A percentile compares a stretch with the other conserved stretches of the same genome.
These are phyloP conservation scores for Grantiella picta DNA, from an alignment of 2,113 vertebrate genomes.

Conservation along the genomic window DNA sequence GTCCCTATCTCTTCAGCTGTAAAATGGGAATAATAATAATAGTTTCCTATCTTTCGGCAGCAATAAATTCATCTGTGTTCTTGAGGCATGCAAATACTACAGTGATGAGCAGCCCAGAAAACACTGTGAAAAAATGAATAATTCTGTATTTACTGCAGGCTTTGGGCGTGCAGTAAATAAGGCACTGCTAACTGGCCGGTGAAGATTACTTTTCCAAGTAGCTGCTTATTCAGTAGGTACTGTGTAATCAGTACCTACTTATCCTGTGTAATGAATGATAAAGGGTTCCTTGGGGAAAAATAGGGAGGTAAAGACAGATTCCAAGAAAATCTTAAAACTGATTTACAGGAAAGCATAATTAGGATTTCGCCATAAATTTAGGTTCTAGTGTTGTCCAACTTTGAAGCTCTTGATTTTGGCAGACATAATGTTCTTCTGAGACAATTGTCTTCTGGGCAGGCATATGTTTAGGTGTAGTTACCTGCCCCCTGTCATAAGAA, in stretches of 20 bases:
- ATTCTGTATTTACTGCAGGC: conserved; percentile 24
- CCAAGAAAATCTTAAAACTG: background rate
- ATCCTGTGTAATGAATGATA: conserved; percentile 3
- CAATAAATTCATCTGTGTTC: conserved; percentile 17
- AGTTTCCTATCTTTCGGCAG: conserved; percentile 11
- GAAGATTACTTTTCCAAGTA: conserved; percentile 37
- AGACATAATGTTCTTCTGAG: background rate
- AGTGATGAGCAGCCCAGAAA: conserved; percentile 33
- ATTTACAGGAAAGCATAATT: background rate
- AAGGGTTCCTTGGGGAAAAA: background rate
- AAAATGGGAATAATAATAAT: conserved; percentile 54
- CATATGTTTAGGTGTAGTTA: background rate
- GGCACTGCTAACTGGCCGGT: conserved; percentile 8
- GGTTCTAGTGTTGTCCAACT: background rate
- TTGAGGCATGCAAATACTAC: conserved; percentile 37
- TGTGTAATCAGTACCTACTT: conserved; percentile 19
- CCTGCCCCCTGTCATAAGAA: background rate
- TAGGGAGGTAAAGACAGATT: background rate
- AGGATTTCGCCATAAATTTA: background rate
- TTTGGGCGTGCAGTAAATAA: conserved; percentile 45
- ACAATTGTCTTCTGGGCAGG: background rate
- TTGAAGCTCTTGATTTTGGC: background rate
- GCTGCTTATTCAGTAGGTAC: conserved; percentile 40
- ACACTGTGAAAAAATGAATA: conserved; percentile 11
- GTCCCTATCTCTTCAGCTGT: conserved; percentile 47